Evolutionary conservation across 2,888 invertebrate genomes (phyloP), one percentile per base, ranked within the genome.

Genomic region (Crematogaster levior): DNA sequence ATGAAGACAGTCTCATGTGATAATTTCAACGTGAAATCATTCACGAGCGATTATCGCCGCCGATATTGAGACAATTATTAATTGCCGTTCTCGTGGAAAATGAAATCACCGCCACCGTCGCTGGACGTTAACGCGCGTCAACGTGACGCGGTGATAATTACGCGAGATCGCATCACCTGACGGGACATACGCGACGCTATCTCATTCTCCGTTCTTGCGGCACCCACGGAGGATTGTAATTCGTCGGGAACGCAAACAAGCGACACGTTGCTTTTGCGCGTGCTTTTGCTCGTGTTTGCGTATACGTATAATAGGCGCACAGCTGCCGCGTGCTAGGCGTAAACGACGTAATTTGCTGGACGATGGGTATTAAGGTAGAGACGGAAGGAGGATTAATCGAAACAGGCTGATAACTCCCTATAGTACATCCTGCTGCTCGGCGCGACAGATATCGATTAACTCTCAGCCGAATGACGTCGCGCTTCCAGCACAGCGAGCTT

Each of bases 61-160:
- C 43, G 27, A 66, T 75, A 53, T 30, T 60, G 84, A 72, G 80
- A 82, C 82, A 63, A 82, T 79, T 84, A 84, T 87, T 88, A 89
- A 89, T 89, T 86, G 74, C 79, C 73, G 56, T 24, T 81, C 77
- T 84, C 79, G 63, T 72, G 84, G 89, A 87, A 91, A 91, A 88
- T 87, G 89, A 85, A 87, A 90, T 91, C 86, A 86, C 80, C 73
- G 37, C 61, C 24, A 15, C 12, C 37, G 61, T 30, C 46, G 30
- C 61, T 24, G 43, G 46, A 72, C 30, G 43, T 68, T 77, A 43
- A 68, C 72, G 24, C 43, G 40, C 46, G 24, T 66, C 58, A 24
- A 43, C 61, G 79, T 82, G 87, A 63, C 60, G n/a, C 34, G 65
- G 48, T 53, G 87, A 86, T 86, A 87, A 87, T 86, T 80, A 82